Evolutionary conservation across 2,797 vertebrate genomes (phyloP), one percentile per base, ranked within the genome.

Genomic region (Mycteria americana): DNA sequence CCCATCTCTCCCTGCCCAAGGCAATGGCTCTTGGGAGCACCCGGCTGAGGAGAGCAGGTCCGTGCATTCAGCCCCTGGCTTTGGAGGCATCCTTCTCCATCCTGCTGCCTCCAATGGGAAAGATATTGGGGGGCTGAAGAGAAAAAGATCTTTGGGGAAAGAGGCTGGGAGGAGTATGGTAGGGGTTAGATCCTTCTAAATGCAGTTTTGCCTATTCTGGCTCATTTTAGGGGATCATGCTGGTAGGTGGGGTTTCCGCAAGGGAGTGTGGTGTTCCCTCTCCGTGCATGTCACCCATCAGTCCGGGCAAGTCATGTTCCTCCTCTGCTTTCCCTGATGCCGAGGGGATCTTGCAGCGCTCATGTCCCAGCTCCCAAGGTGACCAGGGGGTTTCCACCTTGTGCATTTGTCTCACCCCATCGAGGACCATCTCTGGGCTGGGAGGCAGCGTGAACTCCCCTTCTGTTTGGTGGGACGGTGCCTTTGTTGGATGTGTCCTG

Each of bases 261-360:
- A 37, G 63, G 46, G 30, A 48, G 6, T 14, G 19, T 3, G 7
- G 10, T 35, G 37, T 81, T 69, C 59, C 28, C 25, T 78, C 24
- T 75, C 24, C 5, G 5, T 13, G 2, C 3, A 0, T 1, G 0
- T n/a, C 33, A 54, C 6, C 68, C 9, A 2, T 21, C 8, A 1
- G 22, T 74, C 30, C 3, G 4, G 59, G 43, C n/a, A 39, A 51
- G n/a, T 22, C 23, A 3, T 25, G 9, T 68, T 67, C n/a, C 62
- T 53, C 41, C 14, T 68, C n/a, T 62, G 53, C 65, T 65, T 51
- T 35, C 51, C 37, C 43, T 28, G 51, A 14, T 14, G 37, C 39
- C 12, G 3, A 18, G 37, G 23, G 6, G 6, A 10, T 68, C 68
- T 35, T 9, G 6, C 27, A 62, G 54, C 0, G 0, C 46, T 63